Evolutionary conservation across 2,888 invertebrate genomes (phyloP).

Genomic region (Agrotis segetum): DNA sequence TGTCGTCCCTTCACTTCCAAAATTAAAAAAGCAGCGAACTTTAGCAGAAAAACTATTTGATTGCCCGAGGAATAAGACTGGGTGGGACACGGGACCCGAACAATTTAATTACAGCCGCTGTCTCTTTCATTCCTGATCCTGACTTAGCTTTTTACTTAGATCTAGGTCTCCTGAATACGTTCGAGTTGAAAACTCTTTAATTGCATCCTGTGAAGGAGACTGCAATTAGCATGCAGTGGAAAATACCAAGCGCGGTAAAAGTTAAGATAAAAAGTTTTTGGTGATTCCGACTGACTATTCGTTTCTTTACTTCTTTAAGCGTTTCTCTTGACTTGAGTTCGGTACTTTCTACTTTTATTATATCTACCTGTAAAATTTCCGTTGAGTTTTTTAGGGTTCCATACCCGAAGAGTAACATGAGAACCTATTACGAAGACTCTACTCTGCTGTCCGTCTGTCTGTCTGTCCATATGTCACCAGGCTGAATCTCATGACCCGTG

Average conservation of each 20-base stretch:
- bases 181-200: conserved; percentile 82
- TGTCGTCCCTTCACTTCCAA: conserved; percentile 66
- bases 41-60: conserved; percentile 80
- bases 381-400: conserved; percentile 5
- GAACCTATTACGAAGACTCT: too few relatives aligned
- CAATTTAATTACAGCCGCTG: conserved; percentile 85
- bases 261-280: conserved; percentile 70
- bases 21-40: conserved; percentile 75
- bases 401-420: too few relatives aligned
- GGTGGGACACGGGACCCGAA: conserved; percentile 77
- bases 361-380: conserved; percentile 19
- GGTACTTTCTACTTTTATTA: conserved; percentile 18
- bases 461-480: too few relatives aligned
- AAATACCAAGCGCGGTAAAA: conserved; percentile 71
- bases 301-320: conserved; percentile 46
- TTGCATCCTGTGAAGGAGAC: conserved; percentile 79
- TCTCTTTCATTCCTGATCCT: conserved; percentile 77
- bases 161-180: conserved; percentile 72
- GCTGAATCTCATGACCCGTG: too few relatives aligned
- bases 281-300: conserved; percentile 39
- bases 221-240: conserved; percentile 81
- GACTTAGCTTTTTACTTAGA: conserved; percentile 75
- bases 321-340: conserved; percentile 26
- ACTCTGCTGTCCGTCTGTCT: too few relatives aligned
- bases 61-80: conserved; percentile 75